Evolutionary conservation across 37 sponge, comb jelly and placozoan genomes (phyloP).

Genomic region (Chondrilla cf. caribensis): DNA sequence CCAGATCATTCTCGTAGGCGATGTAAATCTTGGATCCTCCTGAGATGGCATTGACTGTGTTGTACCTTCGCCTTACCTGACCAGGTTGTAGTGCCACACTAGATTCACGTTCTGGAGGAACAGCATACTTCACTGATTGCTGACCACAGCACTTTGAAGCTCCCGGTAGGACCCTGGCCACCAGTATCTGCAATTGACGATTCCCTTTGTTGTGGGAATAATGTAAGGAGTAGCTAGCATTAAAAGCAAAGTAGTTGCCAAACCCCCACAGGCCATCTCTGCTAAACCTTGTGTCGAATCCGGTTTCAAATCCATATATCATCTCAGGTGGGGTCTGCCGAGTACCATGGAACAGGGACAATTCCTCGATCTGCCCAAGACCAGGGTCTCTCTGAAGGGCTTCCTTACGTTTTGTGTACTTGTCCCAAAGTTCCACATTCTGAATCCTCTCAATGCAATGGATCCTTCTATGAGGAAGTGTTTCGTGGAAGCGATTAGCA

Average conservation of each 20-base stretch:
- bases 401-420: not conserved
- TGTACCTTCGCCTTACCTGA: not conserved
- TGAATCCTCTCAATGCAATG: conserved; percentile 26
- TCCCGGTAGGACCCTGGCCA: conserved; percentile 3
- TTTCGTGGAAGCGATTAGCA: not conserved
- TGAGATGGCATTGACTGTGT: not conserved
- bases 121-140: not conserved
- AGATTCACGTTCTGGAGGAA: not conserved
- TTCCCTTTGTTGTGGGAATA: not conserved
- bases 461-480: conserved; percentile 16
- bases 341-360: conserved; percentile 34
- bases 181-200: not conserved
- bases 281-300: conserved; percentile 8
- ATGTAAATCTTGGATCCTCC: conserved; percentile 18
- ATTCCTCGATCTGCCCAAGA: not conserved
- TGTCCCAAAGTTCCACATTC: conserved; percentile 2
- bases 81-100: not conserved
- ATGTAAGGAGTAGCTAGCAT: conserved; percentile 15
- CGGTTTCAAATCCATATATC: conserved; percentile 19
- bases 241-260: conserved; percentile 33
- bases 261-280: conserved; percentile 16
- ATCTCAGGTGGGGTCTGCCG: not conserved
- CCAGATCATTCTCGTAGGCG: not conserved
- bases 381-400: not conserved
- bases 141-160: not conserved